Conservation (phyloP, 2,797 vertebrate species). For the Aotus griseimembra region DNA sequence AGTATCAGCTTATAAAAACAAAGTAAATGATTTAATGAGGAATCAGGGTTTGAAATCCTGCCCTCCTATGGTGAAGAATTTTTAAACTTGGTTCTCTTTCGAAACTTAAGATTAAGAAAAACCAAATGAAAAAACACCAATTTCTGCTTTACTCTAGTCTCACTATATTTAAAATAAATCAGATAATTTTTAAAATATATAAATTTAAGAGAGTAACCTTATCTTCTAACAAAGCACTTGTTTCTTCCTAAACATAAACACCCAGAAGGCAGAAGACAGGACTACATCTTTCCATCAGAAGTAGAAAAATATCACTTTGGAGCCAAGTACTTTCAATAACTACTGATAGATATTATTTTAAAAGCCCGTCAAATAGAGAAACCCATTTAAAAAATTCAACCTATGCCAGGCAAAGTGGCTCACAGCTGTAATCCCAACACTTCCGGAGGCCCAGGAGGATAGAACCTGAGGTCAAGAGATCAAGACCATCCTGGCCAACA, state of each 20-base stretch:
- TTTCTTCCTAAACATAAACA: neutral
- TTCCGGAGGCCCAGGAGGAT: too few species aligned
- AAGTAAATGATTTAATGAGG: neutral
- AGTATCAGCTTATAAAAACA: neutral
- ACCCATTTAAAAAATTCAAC: neutral
- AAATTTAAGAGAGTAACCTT: neutral
- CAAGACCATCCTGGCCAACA: too few species aligned
- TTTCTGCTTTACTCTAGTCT: neutral
- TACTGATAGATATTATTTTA: neutral
- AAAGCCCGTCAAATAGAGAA: neutral
- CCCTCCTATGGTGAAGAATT: neutral
- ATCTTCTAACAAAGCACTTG: neutral
- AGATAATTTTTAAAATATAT: neutral
- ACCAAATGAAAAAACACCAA: neutral
- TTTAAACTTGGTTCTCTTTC: neutral
- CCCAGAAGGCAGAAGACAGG: neutral
- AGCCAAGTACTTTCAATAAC: neutral
- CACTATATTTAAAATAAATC: neutral
- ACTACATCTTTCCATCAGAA: neutral
- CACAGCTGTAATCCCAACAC: too few species aligned
- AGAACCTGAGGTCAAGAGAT: too few species aligned
- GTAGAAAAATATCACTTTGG: neutral
- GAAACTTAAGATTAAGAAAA: slow-evolving; percentile 27
- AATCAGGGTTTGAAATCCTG: neutral
- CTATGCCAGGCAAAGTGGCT: too few species aligned